These are phyloP conservation scores for Tribolium freemani DNA, from an alignment of 2,888 invertebrate genomes.

Conservation along the genomic window DNA sequence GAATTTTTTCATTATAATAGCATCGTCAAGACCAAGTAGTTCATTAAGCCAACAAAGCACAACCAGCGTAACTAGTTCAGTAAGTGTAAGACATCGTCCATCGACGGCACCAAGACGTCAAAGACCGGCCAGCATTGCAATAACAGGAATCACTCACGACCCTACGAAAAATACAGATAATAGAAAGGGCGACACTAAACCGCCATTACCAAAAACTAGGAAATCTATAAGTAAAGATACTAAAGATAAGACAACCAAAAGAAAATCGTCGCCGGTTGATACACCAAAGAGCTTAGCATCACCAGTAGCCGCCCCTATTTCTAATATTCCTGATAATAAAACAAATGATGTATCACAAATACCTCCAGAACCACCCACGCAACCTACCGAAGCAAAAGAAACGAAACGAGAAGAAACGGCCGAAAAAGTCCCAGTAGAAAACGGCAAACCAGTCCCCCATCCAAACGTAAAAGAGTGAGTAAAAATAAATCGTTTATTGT, in stretches of 20 bases:
- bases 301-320: constrained; percentile 34
- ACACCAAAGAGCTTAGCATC: constrained; percentile 50
- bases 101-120: constrained; percentile 78
- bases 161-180: constrained; percentile 53
- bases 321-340: constrained; percentile 5
- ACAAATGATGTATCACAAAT: constrained; percentile 43
- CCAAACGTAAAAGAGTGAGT: constrained; percentile 25
- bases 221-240: constrained; percentile 58
- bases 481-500: background rate
- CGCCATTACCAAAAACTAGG: constrained; percentile 69
- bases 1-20: constrained; percentile 60
- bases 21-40: constrained; percentile 87
- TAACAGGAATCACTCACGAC: constrained; percentile 80
- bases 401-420: constrained; percentile 30
- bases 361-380: constrained; percentile 50
- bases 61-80: constrained; percentile 73
- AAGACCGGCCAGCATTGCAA: constrained; percentile 86
- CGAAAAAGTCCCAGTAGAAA: constrained; percentile 21
- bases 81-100: constrained; percentile 74
- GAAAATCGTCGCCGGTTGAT: constrained; percentile 54
- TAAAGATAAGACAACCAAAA: constrained; percentile 54
- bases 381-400: constrained; percentile 39
- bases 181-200: constrained; percentile 67
- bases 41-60: constrained; percentile 83
- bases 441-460: background rate